phyloP scores from a whole-genome alignment of 1,140 invertebrate genomes.

The Harpegnathos saltator region DNA sequence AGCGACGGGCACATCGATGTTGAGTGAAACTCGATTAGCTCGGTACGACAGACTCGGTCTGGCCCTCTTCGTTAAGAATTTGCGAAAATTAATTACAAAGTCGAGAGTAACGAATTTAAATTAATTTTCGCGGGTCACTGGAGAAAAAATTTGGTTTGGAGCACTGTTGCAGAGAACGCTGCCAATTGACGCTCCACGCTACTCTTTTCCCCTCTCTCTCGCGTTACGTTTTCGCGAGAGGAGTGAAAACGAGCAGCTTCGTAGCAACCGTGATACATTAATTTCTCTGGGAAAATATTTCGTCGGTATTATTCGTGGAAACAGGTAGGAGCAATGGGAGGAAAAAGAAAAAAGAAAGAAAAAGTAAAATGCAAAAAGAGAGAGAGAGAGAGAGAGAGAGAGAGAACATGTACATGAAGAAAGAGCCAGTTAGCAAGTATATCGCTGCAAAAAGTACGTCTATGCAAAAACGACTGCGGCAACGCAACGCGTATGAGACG shows the following conservation, averaged over 20 bases:
- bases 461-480: conserved; percentile 50
- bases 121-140: too few relatives aligned
- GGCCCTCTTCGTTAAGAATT: background rate
- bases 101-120: conserved; percentile 22
- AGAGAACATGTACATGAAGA: conserved; percentile 34
- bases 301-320: background rate
- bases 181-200: too few relatives aligned
- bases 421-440: conserved; percentile 39
- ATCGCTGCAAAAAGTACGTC: conserved; percentile 29
- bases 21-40: background rate
- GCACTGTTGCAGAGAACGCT: background rate
- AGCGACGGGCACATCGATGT: background rate
- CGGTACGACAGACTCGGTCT: background rate
- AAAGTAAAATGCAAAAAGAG: conserved; percentile 36
- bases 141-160: conserved; percentile 9
- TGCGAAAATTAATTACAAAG: too few relatives aligned
- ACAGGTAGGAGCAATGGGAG: background rate
- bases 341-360: conserved; percentile 20
- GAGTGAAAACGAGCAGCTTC: conserved; percentile 5
- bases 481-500: conserved; percentile 46
- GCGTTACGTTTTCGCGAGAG: too few relatives aligned
- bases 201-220: too few relatives aligned
- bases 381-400: conserved; percentile 56
- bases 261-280: conserved; percentile 2
- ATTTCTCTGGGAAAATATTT: background rate